Conservation (phyloP, 30 jellyfish, hydroid and myxozoan species). For the Chironex yamaguchii region DNA sequence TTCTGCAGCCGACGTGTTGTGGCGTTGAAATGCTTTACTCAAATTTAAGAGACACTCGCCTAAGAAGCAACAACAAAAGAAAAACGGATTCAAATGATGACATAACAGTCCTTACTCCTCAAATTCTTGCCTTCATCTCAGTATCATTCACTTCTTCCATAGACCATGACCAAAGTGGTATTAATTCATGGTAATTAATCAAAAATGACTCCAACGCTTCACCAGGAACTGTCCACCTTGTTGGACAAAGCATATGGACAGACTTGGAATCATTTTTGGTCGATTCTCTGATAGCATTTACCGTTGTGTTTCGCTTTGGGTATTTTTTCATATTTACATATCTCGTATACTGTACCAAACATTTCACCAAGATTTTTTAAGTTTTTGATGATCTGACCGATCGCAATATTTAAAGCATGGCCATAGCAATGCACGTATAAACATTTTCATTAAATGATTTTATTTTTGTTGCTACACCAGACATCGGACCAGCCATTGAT, state of each 20-base stretch:
- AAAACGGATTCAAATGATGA: too few species aligned
- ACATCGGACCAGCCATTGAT: too few species aligned
- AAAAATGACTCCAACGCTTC: constrained; percentile 56
- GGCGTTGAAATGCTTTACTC: constrained; percentile 39
- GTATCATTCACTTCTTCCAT: constrained; percentile 6
- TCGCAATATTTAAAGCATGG: constrained; percentile 33
- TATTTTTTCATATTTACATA: constrained; percentile 11
- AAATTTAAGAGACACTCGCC: constrained; percentile 9
- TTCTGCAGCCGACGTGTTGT: constrained; percentile 42
- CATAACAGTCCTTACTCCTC: constrained; percentile 43
- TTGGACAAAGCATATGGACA: constrained; percentile 47
- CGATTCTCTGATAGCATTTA: constrained; percentile 30
- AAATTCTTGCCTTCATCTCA: constrained; percentile 44
- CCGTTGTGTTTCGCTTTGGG: background rate
- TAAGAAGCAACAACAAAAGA: constrained; percentile 20
- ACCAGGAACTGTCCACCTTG: constrained; percentile 68
- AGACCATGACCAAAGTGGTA: constrained; percentile 53
- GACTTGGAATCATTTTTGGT: constrained; percentile 55
- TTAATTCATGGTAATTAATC: constrained; percentile 15
- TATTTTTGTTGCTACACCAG: too few species aligned
- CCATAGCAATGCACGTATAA: constrained; percentile 14
- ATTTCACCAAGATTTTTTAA: background rate
- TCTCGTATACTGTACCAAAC: constrained; percentile 32
- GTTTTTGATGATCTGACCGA: constrained; percentile 21
- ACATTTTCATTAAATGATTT: too few species aligned